phyloP scores from a whole-genome alignment of 2,888 invertebrate genomes.

The Tanypteryx hageni region DNA sequence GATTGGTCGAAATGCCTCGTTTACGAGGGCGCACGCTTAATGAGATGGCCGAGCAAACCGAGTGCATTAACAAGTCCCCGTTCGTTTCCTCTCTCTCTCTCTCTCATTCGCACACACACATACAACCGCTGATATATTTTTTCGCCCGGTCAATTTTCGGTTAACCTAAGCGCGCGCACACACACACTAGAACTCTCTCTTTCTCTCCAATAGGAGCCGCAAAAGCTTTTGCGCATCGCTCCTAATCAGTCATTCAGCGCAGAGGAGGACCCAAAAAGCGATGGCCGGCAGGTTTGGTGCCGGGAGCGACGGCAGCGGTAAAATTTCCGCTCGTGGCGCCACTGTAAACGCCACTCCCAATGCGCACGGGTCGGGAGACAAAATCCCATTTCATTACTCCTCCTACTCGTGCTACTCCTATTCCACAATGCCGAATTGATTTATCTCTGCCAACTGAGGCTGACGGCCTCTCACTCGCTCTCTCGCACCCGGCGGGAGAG shows the following conservation, averaged over 20 bases:
- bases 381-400: conserved; percentile 35
- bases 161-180: no score
- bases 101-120: neutral
- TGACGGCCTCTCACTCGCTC: neutral
- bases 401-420: neutral
- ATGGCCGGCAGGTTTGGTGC: conserved; percentile 9
- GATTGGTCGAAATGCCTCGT: conserved; percentile 24
- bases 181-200: neutral
- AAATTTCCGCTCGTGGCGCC: neutral
- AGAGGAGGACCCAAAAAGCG: neutral
- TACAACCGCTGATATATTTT: neutral
- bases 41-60: conserved; percentile 18
- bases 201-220: neutral
- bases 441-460: neutral
- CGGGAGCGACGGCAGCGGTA: neutral
- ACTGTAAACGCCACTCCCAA: conserved; percentile 30
- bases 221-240: conserved; percentile 6
- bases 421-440: conserved; percentile 31
- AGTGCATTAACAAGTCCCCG: neutral
- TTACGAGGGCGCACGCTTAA: neutral
- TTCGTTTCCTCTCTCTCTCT: neutral
- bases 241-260: conserved; percentile 28
- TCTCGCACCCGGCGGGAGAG: neutral
- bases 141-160: neutral
- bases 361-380: neutral